Evolutionary conservation across 2,113 vertebrate species (phyloP), one percentile per base, ranked within the genome.

Genomic region (Pollachius pollachius): DNA sequence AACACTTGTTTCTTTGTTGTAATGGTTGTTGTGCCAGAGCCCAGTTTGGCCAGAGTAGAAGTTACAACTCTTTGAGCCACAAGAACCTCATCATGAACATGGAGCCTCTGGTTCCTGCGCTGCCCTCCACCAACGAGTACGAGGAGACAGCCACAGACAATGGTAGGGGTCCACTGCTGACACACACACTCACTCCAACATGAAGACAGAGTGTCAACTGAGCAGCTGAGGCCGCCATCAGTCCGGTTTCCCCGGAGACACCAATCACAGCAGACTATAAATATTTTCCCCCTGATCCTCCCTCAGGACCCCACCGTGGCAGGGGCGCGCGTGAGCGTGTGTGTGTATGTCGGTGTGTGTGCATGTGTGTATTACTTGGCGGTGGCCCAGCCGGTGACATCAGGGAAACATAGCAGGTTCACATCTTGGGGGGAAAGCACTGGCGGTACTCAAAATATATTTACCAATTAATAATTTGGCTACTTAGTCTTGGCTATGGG

Each of bases 81-180:
- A 99, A 96, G 82, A 97, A 99, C 71, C 95, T 99, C 80, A 96
- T 99, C 85, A 98, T 98, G 85, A 98, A 97, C 84, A 96, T 98
- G 95, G 96, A 98, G 67, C 96, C 97, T 34, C 85, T 98, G 79
- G 92, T 96, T 67, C 96, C 96, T 11, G 92, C 96, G 0, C 89
- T 95, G 76, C 94, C 96, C 85, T 94, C 94, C 65, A 90, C 94
- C 69, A 91, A 84, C 0, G 96, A 98, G 79, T 93, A 94, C 52
- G 94, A 97, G 17, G 95, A 96, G 67, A 70, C 85, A 62, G 69
- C 84, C 0, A 27, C 89, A 68, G 91, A 93, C 69, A 92, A 92
- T 52, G 94, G 97, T 97, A 91, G 90, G 91, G 83, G 58, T 23
- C 68, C 61, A 48, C 60, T 52, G 34, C n/a, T 19, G 12, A 6